Conservation (phyloP, 2,113 vertebrate species). For the Rhinichthys klamathensis region DNA sequence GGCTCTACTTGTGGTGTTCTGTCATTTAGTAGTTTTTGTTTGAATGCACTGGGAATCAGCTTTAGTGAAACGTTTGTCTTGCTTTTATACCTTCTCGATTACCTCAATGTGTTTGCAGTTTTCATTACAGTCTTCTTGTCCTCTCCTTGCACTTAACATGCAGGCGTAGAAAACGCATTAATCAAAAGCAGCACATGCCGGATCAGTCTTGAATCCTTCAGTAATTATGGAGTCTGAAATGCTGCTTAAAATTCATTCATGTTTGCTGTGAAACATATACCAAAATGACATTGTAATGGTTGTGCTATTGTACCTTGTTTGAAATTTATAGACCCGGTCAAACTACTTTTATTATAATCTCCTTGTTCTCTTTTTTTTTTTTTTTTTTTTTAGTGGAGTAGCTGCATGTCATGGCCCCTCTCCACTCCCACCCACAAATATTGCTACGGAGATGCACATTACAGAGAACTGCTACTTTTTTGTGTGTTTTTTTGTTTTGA, state of each 20-base stretch:
- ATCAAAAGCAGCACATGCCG: conserved; percentile 71
- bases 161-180: conserved; percentile 64
- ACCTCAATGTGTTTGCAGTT: conserved; percentile 34
- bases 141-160: conserved; percentile 48
- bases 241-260: conserved; percentile 1
- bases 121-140: conserved; percentile 60
- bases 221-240: conserved; percentile 1
- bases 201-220: conserved; percentile 37
- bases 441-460: neutral
- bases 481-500: neutral
- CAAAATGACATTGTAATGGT: conserved; percentile 14
- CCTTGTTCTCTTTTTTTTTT: neutral
- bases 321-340: neutral
- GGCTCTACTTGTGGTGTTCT: neutral
- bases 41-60: neutral
- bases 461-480: neutral
- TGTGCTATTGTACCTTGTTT: conserved; percentile 13
- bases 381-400: neutral
- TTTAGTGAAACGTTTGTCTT: conserved; percentile 1
- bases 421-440: neutral
- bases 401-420: neutral
- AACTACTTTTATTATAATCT: neutral
- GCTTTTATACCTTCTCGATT: conserved; percentile 31
- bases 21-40: neutral
- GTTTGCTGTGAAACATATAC: conserved; percentile 1